Base-by-base conservation (phyloP, 1,140 invertebrate genomes). In the Galendromus occidentalis region DNA sequence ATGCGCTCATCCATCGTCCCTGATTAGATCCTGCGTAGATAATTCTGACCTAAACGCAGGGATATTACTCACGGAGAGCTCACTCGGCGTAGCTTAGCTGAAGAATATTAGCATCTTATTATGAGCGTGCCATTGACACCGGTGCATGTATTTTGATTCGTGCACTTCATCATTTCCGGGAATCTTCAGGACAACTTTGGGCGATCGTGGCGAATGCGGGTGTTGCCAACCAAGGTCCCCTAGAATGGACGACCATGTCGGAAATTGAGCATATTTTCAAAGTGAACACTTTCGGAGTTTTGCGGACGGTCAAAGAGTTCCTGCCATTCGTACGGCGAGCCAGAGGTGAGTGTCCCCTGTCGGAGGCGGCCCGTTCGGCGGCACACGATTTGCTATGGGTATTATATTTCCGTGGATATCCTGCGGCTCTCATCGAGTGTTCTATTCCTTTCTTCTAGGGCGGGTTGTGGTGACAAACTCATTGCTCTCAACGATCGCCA, bases 181-280 rank as follows among this genome's bases (percentile, higher is more conserved):
- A 39, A 39, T 9, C 4, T 39, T 39, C 33, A 39, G 33, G 33
- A 39, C 33, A 39, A 39, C 66, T 75, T 18, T 75, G 73, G 72
- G 72, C 71, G 7, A 45, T 75, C 18, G 72, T 75, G 7, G 75
- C 75, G 64, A 75, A 75, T 70, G 78, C 78, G 22, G 78, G 78
- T 2, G 73, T 79, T 28, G 72, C 72, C 30, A 69, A 71, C 14
- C 71, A 73, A 55, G 75, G 75, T 17, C 73, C 74, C 44, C 68
- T 76, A 39, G 78, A 68, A 76, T 63, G 63, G 42, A 55, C 64
- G 14, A 14, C 51, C 20, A 44, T 65, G 29, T 30, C 55, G 20
- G 41, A 45, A 59, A 68, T 44, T 44, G 28, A 76, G 63, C 66
- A 68, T 45, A 64, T 74, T 28, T 63, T 69, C 33, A 66, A 77